Evolutionary conservation across 2,797 vertebrate species (phyloP).

Genomic region (Enteromius fasciolatus): DNA sequence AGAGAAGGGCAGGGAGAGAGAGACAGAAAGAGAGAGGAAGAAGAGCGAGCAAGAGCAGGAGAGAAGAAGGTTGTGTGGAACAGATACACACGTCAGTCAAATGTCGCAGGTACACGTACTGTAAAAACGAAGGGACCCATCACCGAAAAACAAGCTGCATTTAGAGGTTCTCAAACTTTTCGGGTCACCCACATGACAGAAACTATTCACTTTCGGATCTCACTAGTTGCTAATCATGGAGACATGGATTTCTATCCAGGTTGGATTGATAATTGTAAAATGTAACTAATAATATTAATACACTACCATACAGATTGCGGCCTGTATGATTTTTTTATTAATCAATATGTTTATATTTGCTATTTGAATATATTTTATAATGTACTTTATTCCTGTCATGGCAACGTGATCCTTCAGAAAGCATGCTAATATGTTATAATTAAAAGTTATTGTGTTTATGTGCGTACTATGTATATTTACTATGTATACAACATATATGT

Average conservation of each 20-base stretch:
- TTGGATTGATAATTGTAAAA: background rate
- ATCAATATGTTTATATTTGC: background rate
- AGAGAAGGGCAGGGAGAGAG: conserved; percentile 33
- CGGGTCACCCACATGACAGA: background rate
- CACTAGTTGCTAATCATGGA: background rate
- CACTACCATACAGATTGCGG: background rate
- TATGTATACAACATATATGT: too few relatives aligned
- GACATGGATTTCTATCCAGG: background rate
- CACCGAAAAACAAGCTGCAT: conserved; percentile 1
- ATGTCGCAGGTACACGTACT: conserved; percentile 17
- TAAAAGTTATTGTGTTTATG: too few relatives aligned
- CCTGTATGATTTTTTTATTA: background rate
- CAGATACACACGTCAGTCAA: conserved; percentile 40
- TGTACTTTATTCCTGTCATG: background rate
- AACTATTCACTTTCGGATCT: background rate
- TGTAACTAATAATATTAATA: background rate
- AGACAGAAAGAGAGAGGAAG: conserved; percentile 9
- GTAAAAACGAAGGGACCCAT: background rate
- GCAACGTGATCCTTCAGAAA: background rate
- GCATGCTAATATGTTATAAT: background rate
- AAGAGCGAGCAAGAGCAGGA: conserved; percentile 38
- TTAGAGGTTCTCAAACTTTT: background rate
- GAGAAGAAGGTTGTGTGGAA: conserved; percentile 40
- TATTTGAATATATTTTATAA: background rate
- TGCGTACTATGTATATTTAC: too few relatives aligned